Conservation (phyloP, 2,888 invertebrate genomes). For the Drosophila histrio region DNA sequence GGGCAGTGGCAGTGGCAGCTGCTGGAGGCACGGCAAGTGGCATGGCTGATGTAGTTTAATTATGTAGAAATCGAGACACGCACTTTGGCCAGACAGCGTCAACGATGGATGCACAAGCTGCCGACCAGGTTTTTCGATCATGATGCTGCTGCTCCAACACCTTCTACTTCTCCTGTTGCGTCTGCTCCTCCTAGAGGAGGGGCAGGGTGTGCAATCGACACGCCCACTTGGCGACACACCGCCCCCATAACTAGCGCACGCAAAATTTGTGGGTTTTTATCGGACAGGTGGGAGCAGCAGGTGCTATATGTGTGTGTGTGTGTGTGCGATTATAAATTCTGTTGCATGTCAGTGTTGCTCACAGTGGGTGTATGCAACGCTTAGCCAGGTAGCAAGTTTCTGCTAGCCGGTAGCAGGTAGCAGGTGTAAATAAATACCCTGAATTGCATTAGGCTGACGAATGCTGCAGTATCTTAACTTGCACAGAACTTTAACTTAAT, state of each 20-base stretch:
- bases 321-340: slow-evolving; percentile 69
- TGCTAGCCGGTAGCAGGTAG: slow-evolving; percentile 19
- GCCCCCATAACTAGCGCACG: slow-evolving; percentile 52
- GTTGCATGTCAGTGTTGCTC: slow-evolving; percentile 68
- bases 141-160: neutral
- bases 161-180: neutral
- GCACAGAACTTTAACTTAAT: slow-evolving; percentile 19
- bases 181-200: slow-evolving; percentile 2
- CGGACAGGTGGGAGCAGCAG: slow-evolving; percentile 18
- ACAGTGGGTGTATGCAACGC: slow-evolving; percentile 32
- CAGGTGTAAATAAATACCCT: slow-evolving; percentile 67
- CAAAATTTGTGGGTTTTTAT: slow-evolving; percentile 55
- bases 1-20: neutral
- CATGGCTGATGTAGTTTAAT: slow-evolving; percentile 69
- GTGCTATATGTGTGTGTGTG: slow-evolving; percentile 18
- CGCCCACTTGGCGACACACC: slow-evolving; percentile 60
- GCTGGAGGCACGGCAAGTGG: slow-evolving; percentile 28
- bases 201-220: slow-evolving; percentile 54
- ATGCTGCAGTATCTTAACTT: slow-evolving; percentile 17
- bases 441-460: slow-evolving; percentile 58
- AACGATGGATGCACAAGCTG: slow-evolving; percentile 44
- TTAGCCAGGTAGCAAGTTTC: slow-evolving; percentile 9
- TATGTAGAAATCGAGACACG: slow-evolving; percentile 79
- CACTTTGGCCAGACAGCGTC: slow-evolving; percentile 65
- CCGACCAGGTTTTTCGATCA: slow-evolving; percentile 5